Base-by-base conservation (phyloP, 53 echinoderm and acorn worm genomes). In the Apostichopus leukothele region DNA sequence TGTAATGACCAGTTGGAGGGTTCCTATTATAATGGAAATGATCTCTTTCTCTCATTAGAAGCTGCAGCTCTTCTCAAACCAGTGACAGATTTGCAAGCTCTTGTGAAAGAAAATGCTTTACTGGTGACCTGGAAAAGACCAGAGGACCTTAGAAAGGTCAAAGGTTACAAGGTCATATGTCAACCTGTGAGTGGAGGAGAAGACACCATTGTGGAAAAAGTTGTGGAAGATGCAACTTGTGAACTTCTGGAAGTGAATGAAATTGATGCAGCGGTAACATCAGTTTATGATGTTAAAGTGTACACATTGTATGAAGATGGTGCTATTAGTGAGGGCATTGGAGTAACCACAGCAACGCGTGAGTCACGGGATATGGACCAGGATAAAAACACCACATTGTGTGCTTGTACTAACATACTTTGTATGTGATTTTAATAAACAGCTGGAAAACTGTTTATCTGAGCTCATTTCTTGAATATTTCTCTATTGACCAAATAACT, bases 91-190 rank as follows among this genome's bases (percentile, higher is more conserved):
- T 22, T 59, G 54, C 14, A 50, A 22, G 81, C 81, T 81, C 21
- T 14, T 6, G 9, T 81, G 5, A 20, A 21, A 14, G 55, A 81
- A 57, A 55, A 23, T 86, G 67, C 16, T 57, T 66, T 86, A 16
- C 5, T 25, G 11, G 63, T 86, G 67, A 86, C 86, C 26, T 86
- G 86, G 86, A 86, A 25, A 22, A 39, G 14, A 50, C n/a, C 51
- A 66, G 52, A 50, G 3, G n/a, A 66, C 39, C 10, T 68, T 4
- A 7, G 8, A 67, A 61, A 86, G 86, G 86, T 86, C 22, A 67
- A 67, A 86, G 86, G 86, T 86, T 86, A 86, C 51, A 86, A 86
- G 86, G 86, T 86, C 67, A 67, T 50, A 60, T 86, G 50, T 39
- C 66, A 18, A 13, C 27, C 25, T 4, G 5, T 23, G 0, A 50